Percentiles rank a stretch among this genome's conserved stretches.
Conservation (phyloP, 2,888 invertebrate genomes). For the Epirrhoe tristata region DNA sequence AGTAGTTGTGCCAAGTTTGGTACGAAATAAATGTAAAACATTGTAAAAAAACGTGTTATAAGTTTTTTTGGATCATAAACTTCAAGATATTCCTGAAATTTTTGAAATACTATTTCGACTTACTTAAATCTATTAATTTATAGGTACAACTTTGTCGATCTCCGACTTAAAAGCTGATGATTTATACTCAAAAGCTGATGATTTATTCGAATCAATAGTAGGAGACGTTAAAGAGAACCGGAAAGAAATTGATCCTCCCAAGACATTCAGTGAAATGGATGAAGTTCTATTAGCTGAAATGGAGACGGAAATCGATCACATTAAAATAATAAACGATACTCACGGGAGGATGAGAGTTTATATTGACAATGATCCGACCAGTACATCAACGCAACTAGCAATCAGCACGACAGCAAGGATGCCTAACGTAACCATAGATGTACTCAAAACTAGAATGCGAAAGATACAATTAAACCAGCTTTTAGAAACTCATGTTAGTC, state of each 20-base stretch:
- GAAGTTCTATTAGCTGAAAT: background rate
- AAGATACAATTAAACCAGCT: conserved; percentile 37
- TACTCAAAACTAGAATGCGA: conserved; percentile 28
- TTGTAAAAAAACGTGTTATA: too few species aligned
- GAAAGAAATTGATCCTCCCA: conserved; percentile 7
- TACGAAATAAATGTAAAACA: too few species aligned
- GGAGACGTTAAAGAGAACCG: conserved; percentile 26
- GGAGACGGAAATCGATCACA: background rate
- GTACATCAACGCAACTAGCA: background rate
- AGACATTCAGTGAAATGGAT: background rate
- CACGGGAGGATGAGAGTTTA: conserved; percentile 6
- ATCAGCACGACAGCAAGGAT: background rate
- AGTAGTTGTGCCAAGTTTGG: too few species aligned
- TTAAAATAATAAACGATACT: conserved; percentile 4
- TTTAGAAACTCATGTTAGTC: conserved; percentile 28
- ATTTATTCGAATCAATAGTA: conserved; percentile 30
- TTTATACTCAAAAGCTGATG: conserved; percentile 31
- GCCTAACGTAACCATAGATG: conserved; percentile 11
- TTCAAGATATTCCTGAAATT: too few species aligned
- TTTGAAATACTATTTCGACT: too few species aligned
- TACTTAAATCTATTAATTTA: too few species aligned
- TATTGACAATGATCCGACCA: background rate
- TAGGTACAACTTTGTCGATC: background rate
- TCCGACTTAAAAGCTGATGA: conserved; percentile 28
- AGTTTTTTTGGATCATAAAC: too few species aligned